Base-by-base conservation (phyloP, 2,797 vertebrate species). In the Silurus lanzhouensis region DNA sequence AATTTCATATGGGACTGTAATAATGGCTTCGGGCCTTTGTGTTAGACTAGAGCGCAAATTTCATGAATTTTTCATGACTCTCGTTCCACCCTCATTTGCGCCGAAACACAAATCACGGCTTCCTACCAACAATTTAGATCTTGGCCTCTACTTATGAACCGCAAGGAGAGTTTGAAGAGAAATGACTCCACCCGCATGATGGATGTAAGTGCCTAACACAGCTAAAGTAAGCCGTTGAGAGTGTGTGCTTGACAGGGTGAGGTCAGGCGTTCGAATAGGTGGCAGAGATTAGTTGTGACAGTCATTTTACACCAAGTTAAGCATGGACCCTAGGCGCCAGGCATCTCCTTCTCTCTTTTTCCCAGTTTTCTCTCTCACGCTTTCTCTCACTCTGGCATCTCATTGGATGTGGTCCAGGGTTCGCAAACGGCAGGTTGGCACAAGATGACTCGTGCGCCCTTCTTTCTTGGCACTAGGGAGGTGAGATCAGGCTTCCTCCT, bases 281-380 rank as follows among this genome's bases (percentile, higher is more conserved):
- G 78, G 55, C 76, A 58, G 71, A 68, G 81, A 85, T 89, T 82
- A 82, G 89, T 84, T 87, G 84, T 87, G 89, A 89, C 87, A 88
- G 85, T 66, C 66, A 84, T 78, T 74, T 88, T 85, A 84, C 77
- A 67, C 76, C 83, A 63, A 48, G 60, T n/a, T 83, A 67, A 67
- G 79, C 72, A 75, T 22, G 52, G 85, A 87, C 48, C 5, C 44
- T 58, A 38, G 77, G 83, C 77, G 78, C 87, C 82, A 81, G 66
- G 78, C 68, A 25, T 81, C 80, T 80, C 52, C 44, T 60, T 74
- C 46, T 81, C 72, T 82, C 72, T 60, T 27, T 75, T 58, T 38
- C 66, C 77, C 44, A 19, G 61, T 25, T 67, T 81, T 83, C 60
- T 81, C 25, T 77, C 81, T 88, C 67, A 67, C 5, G 12, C 64